A percentile compares a stretch with the other conserved stretches of the same genome.
phyloP scores from a whole-genome alignment of 1,140 invertebrate species.

The Temnothorax curvispinosus region DNA sequence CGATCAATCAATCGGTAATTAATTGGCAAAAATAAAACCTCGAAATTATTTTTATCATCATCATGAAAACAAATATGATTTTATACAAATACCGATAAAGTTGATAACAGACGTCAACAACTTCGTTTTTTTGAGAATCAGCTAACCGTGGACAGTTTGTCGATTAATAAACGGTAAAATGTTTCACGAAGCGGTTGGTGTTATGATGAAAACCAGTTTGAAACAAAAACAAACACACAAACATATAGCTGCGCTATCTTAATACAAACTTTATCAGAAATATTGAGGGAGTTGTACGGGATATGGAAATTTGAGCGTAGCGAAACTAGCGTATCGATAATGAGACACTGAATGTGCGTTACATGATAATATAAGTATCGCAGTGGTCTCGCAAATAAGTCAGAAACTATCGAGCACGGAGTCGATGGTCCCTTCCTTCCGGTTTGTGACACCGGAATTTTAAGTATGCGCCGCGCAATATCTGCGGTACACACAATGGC shows the following conservation, averaged over 20 bases:
- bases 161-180: not conserved
- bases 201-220: slow-evolving; percentile 1
- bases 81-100: slow-evolving; percentile 1
- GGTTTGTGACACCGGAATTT: slow-evolving; percentile 44
- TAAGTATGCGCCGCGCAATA: slow-evolving; percentile 48
- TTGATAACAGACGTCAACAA: not conserved
- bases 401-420: slow-evolving; percentile 50
- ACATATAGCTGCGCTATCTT: not conserved
- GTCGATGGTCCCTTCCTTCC: slow-evolving; percentile 51
- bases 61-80: not conserved
- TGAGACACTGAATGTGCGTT: slow-evolving; percentile 44
- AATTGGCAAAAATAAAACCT: slow-evolving; percentile 10
- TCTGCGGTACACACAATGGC: slow-evolving; percentile 37
- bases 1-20: slow-evolving; percentile 17
- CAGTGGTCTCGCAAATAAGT: slow-evolving; percentile 36
- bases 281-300: slow-evolving; percentile 12
- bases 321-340: slow-evolving; percentile 22
- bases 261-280: not conserved
- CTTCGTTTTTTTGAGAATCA: not conserved
- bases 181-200: not conserved
- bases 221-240: not conserved
- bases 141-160: not conserved
- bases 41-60: slow-evolving; percentile 10
- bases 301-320: not conserved
- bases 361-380: slow-evolving; percentile 50